phyloP scores from a whole-genome alignment of 2,113 vertebrate species.

The Dicrurus megarhynchus region DNA sequence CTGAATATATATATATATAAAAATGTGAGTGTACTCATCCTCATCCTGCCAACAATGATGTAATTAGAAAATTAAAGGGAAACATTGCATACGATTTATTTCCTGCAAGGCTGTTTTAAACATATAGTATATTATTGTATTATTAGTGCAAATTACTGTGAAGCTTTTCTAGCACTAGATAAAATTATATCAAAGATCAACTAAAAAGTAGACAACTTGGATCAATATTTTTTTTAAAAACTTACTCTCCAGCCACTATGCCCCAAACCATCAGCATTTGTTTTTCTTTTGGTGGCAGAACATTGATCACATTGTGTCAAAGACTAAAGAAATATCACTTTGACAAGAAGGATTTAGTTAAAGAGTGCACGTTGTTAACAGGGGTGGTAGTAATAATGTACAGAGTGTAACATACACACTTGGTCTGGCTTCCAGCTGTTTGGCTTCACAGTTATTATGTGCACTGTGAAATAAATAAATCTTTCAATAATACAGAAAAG shows the following conservation, averaged over 20 bases:
- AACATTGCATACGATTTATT: background rate
- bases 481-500: background rate
- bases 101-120: background rate
- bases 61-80: background rate
- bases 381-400: background rate
- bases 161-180: background rate
- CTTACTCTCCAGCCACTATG: background rate
- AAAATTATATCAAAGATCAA: background rate
- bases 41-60: background rate
- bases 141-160: background rate
- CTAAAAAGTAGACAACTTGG: background rate
- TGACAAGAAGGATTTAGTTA: conserved; percentile 6
- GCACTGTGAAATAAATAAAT: background rate
- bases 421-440: conserved; percentile 20
- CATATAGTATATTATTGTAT: background rate
- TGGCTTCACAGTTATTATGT: background rate
- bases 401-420: conserved; percentile 6
- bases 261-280: background rate
- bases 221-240: background rate
- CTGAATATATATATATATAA: background rate
- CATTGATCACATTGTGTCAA: background rate
- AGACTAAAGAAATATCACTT: conserved; percentile 4
- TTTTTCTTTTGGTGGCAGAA: background rate
- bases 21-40: background rate
- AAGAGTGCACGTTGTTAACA: conserved; percentile 13